Conservation (phyloP, 2,888 invertebrate genomes). For the Toxonevra muliebris region DNA sequence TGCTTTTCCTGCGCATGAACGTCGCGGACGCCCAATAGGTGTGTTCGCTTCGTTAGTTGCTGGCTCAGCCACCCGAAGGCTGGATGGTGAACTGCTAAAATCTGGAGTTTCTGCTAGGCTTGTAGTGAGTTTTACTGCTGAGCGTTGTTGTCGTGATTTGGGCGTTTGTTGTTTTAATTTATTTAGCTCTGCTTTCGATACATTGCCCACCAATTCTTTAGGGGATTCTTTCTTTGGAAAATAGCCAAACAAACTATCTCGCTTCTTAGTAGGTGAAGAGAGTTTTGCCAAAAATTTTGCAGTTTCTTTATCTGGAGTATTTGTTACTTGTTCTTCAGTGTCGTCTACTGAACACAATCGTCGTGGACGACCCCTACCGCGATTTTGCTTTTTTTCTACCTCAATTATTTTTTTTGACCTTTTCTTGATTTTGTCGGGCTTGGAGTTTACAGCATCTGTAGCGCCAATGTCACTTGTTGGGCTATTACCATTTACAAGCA, state of each 20-base stretch:
- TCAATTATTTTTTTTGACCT: conserved; percentile 26
- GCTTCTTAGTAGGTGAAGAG: conserved; percentile 70
- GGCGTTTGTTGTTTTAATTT: conserved; percentile 18
- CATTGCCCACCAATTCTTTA: conserved; percentile 34
- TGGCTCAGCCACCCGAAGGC: not conserved
- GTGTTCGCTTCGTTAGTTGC: conserved; percentile 31
- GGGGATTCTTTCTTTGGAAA: conserved; percentile 67
- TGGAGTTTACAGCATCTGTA: conserved; percentile 17
- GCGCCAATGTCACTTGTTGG: conserved; percentile 4
- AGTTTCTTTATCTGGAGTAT: conserved; percentile 50
- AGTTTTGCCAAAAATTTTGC: conserved; percentile 68
- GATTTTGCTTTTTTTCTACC: conserved; percentile 30
- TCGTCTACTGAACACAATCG: conserved; percentile 41
- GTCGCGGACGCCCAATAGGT: conserved; percentile 53
- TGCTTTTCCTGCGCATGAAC: conserved; percentile 57
- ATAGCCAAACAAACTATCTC: conserved; percentile 71
- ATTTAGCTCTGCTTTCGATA: conserved; percentile 6
- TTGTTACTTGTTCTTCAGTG: not conserved
- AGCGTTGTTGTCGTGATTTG: conserved; percentile 11
- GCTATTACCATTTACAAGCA: conserved; percentile 50
- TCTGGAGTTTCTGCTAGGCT: not conserved
- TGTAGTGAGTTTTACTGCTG: conserved; percentile 2
- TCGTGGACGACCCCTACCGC: conserved; percentile 42
- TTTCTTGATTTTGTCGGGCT: conserved; percentile 25
- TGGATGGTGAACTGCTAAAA: not conserved